Base-by-base conservation (phyloP, 2,797 vertebrate species). In the Alexandromys oeconomus region DNA sequence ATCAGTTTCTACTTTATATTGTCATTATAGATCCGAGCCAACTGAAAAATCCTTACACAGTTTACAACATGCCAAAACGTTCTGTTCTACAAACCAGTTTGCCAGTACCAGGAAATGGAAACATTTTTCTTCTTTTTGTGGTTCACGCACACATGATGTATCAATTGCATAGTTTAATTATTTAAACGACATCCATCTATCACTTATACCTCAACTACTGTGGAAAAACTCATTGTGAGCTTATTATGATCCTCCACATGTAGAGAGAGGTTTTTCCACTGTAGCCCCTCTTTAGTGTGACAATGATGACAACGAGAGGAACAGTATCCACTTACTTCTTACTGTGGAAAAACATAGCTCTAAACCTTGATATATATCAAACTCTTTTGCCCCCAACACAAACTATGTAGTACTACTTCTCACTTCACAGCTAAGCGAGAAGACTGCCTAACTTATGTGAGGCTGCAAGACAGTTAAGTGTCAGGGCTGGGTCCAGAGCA, bases 81-180 rank as follows among this genome's bases (percentile, higher is more conserved):
- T 93, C 63, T 96, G 71, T 92, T 95, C 43, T 95, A 82, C 3
- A 61, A 92, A 74, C 82, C 40, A 86, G n/a, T 81, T 87, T 96
- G 65, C 76, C 65, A 89, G 69, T 80, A 46, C 59, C 81, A 84
- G 31, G 74, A 95, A 92, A 27, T 3, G 86, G 43, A 97, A 87
- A 77, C 29, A 94, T 79, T 97, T 76, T 95, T 86, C 78, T 78
- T 31, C 37, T 88, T 95, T 67, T 71, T 92, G 61, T 96, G 51
- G 59, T 77, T 73, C 69, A 94, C 13, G 80, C 51, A 69, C 17
- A 87, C 11, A 73, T 51, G 74, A 79, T 74, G 6, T 85, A 67
- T 31, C 57, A 89, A 54, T 40, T 88, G 57, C 48, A 95, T 1
- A 94, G 40, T 61, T 29, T 63, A 81, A 91, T 46, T 71, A 69